phyloP scores from a whole-genome alignment of 2,797 vertebrate species.

The Spheniscus humboldti region DNA sequence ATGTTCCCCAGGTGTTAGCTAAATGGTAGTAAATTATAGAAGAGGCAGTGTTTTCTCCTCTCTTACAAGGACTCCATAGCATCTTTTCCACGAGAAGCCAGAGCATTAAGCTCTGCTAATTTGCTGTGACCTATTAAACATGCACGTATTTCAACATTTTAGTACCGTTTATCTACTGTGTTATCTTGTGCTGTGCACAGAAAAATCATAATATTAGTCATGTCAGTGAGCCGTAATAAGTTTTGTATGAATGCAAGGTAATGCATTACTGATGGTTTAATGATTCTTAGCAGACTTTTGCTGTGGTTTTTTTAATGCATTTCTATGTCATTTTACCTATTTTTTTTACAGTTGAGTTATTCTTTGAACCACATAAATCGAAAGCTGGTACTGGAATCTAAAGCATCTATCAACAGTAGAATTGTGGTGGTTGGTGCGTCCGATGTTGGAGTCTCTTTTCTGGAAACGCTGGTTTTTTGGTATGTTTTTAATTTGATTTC shows the following conservation, averaged over 20 bases:
- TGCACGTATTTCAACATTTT: background rate
- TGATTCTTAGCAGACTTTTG: background rate
- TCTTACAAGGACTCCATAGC: background rate
- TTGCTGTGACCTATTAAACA: background rate
- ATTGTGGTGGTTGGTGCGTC: constrained; percentile 94
- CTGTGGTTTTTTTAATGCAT: background rate
- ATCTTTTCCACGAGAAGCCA: background rate
- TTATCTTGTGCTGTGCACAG: background rate
- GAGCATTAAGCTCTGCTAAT: background rate
- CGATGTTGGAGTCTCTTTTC: constrained; percentile 85
- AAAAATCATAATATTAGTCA: background rate
- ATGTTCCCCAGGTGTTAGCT: background rate
- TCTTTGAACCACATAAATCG: constrained; percentile 87
- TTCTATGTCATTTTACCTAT: background rate
- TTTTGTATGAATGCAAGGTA: background rate
- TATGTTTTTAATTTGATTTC: constrained; percentile 58
- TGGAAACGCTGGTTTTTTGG: constrained; percentile 87
- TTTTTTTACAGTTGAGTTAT: constrained; percentile 76
- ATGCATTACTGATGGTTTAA: background rate
- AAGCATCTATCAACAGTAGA: constrained; percentile 82
- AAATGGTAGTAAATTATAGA: background rate
- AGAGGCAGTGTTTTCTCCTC: background rate
- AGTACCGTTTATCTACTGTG: background rate
- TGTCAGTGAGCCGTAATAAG: background rate
- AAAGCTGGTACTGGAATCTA: constrained; percentile 87